Percentiles rank a stretch among this genome's conserved stretches.
Conservation (phyloP, 2,888 invertebrate genomes). For the Anthophora plumipes region DNA sequence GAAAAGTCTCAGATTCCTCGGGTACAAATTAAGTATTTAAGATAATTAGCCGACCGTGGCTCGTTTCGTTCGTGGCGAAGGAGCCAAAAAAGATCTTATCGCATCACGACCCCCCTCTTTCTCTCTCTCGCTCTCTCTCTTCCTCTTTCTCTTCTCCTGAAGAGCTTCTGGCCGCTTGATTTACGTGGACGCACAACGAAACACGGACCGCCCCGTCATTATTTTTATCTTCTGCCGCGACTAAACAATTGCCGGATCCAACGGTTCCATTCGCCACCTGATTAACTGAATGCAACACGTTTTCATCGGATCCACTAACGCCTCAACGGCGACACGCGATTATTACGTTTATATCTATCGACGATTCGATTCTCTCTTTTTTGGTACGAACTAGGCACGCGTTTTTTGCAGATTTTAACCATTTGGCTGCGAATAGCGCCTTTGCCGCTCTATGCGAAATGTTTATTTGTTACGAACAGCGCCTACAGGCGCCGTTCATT, state of each 20-base stretch:
- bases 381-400: no score
- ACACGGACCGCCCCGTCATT: constrained; percentile 53
- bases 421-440: no score
- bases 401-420: no score
- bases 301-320: neutral
- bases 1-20: constrained; percentile 58
- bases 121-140: constrained; percentile 32
- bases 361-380: no score
- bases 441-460: no score
- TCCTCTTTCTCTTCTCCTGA: neutral
- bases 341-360: neutral
- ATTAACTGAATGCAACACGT: neutral
- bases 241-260: constrained; percentile 56
- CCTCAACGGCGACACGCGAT: neutral
- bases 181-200: constrained; percentile 47
- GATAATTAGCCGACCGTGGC: constrained; percentile 75
- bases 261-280: constrained; percentile 17
- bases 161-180: constrained; percentile 55
- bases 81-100: constrained; percentile 58
- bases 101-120: neutral
- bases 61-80: constrained; percentile 46
- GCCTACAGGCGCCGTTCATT: no score
- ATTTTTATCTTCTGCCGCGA: constrained; percentile 58
- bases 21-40: constrained; percentile 76
- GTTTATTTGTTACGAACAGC: no score